These are phyloP conservation scores for Cygnus atratus DNA, from an alignment of 2,113 vertebrate species.

Conservation along the genomic window DNA sequence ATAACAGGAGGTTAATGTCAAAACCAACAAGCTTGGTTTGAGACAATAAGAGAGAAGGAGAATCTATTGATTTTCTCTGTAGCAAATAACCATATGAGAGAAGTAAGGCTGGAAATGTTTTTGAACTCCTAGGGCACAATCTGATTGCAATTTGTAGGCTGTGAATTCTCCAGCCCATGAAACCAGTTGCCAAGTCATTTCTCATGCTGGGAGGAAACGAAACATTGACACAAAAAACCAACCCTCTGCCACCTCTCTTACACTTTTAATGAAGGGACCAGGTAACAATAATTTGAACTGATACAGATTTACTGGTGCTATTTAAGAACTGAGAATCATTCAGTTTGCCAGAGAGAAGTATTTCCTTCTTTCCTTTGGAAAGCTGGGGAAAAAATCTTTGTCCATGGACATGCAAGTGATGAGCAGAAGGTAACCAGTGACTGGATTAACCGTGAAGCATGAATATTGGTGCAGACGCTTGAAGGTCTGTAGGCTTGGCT, in stretches of 20 bases:
- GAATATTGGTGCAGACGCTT: neutral
- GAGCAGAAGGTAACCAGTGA: neutral
- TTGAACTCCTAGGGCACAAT: neutral
- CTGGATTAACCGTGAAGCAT: neutral
- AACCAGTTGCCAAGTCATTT: constrained; percentile 16
- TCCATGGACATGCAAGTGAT: neutral
- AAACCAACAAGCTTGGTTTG: neutral
- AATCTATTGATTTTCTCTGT: neutral
- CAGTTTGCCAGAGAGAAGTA: neutral
- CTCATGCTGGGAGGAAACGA: neutral
- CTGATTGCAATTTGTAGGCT: neutral
- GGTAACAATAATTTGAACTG: neutral
- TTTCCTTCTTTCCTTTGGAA: constrained; percentile 18
- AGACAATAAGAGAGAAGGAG: neutral
- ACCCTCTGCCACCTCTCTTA: neutral
- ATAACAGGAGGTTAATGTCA: neutral
- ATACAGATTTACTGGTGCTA: neutral
- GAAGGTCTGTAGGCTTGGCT: neutral
- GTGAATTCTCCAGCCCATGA: neutral
- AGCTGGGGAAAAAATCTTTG: neutral
- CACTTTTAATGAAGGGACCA: neutral
- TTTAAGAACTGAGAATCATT: neutral
- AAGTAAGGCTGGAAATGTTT: neutral
- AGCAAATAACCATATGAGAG: neutral
- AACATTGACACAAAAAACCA: neutral